These are phyloP conservation scores for Botia kubotai DNA, from an alignment of 2,797 vertebrate genomes.

Conservation along the genomic window DNA sequence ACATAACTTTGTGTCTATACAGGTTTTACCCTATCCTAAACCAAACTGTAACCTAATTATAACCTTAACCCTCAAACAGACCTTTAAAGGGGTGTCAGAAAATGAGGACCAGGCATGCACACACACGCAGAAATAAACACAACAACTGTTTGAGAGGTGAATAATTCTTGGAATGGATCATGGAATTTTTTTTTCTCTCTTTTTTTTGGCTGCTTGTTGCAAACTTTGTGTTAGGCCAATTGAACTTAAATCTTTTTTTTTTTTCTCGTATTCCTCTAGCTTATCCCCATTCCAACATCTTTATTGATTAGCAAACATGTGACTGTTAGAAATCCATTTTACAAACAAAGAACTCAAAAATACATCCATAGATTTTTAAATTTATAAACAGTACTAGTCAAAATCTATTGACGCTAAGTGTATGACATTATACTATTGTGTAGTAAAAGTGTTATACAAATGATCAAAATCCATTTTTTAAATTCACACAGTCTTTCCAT, in stretches of 20 bases:
- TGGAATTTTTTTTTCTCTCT: slow-evolving; percentile 51
- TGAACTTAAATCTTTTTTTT: slow-evolving; percentile 64
- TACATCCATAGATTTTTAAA: slow-evolving; percentile 96
- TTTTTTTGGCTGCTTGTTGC: slow-evolving; percentile 65
- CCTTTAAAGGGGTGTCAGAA: too few species aligned
- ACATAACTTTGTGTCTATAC: too few species aligned
- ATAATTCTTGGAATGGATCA: slow-evolving; percentile 89
- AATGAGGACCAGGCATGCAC: neutral
- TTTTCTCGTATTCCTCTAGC: slow-evolving; percentile 48
- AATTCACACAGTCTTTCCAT: slow-evolving; percentile 25
- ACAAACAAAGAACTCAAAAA: slow-evolving; percentile 97
- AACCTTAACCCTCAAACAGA: too few species aligned
- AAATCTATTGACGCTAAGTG: slow-evolving; percentile 81
- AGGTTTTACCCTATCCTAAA: too few species aligned
- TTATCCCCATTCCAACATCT: slow-evolving; percentile 91
- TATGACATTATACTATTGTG: slow-evolving; percentile 87
- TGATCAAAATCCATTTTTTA: slow-evolving; percentile 43
- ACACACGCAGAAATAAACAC: slow-evolving; percentile 66
- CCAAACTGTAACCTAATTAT: too few species aligned
- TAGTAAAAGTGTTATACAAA: slow-evolving; percentile 71
- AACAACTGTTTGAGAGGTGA: slow-evolving; percentile 77
- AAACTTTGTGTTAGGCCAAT: slow-evolving; percentile 58
- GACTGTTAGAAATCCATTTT: slow-evolving; percentile 94
- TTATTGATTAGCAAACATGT: slow-evolving; percentile 99
- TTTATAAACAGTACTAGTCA: slow-evolving; percentile 99